Conservation (phyloP, 2,113 vertebrate genomes). For the Lepidothrix coronata region DNA sequence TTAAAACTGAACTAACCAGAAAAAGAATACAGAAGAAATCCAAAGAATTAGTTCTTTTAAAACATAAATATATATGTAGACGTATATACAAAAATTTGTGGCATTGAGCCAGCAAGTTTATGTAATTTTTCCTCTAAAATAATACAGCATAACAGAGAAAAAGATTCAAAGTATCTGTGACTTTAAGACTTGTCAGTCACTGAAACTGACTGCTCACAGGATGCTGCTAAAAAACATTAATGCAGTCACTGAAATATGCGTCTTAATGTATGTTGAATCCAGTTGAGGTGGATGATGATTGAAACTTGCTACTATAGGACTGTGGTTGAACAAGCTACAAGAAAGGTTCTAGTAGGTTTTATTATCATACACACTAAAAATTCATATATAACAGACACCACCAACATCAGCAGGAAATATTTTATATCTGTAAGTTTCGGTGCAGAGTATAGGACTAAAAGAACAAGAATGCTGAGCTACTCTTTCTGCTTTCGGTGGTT, state of each 20-base stretch:
- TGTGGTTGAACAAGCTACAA: not conserved
- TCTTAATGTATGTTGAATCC: not conserved
- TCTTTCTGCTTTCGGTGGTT: not conserved
- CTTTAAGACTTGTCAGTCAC: slow-evolving; percentile 1
- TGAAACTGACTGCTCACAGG: not conserved
- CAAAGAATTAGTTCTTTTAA: not conserved
- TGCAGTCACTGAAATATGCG: not conserved
- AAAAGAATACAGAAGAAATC: not conserved
- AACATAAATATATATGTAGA: not conserved
- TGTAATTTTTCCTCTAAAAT: not conserved
- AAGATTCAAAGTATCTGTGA: not conserved
- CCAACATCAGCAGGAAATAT: not conserved
- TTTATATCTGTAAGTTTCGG: not conserved
- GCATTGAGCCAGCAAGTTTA: not conserved
- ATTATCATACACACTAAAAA: not conserved
- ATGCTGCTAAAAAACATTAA: not conserved
- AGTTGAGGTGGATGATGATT: not conserved
- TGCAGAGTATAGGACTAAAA: not conserved
- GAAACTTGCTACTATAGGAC: not conserved
- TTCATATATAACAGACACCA: not conserved
- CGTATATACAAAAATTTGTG: not conserved
- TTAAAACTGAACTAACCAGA: not conserved
- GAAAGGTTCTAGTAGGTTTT: not conserved
- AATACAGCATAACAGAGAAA: not conserved
- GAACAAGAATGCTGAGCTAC: not conserved